phyloP scores from a whole-genome alignment of 2,113 vertebrate genomes.

The Euleptes europaea region DNA sequence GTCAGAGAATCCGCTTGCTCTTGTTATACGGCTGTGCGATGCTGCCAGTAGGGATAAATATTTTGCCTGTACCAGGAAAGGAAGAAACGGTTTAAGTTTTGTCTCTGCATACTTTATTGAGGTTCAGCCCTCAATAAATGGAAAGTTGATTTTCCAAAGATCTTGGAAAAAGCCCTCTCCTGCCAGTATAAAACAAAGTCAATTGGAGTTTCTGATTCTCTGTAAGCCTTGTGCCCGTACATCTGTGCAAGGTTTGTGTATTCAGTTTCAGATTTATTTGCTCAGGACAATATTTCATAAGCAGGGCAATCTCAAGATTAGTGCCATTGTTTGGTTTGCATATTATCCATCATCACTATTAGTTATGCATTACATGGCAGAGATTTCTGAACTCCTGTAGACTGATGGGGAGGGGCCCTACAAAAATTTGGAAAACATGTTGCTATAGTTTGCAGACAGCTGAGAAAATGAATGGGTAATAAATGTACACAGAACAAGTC shows the following conservation, averaged over 20 bases:
- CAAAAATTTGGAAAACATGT: neutral
- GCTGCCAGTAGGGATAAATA: neutral
- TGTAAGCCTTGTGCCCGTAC: neutral
- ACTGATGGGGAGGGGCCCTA: neutral
- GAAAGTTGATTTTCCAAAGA: neutral
- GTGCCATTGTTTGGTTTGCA: neutral
- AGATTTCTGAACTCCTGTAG: neutral
- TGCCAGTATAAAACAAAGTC: conserved; percentile 9
- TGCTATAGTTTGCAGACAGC: neutral
- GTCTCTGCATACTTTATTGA: neutral
- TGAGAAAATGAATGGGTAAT: neutral
- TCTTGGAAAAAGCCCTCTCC: neutral
- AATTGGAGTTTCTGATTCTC: neutral
- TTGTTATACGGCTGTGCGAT: neutral
- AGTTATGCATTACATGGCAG: neutral
- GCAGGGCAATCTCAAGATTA: neutral
- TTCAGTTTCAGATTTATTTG: neutral
- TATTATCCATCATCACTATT: neutral
- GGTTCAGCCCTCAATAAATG: neutral
- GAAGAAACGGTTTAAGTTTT: neutral
- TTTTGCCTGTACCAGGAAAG: neutral
- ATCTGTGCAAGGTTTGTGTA: neutral
- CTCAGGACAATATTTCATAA: neutral
- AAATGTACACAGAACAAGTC: neutral
- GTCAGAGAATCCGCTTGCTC: neutral